phyloP scores from a whole-genome alignment of 1,140 invertebrate genomes.

The Heliconius eleuchia region DNA sequence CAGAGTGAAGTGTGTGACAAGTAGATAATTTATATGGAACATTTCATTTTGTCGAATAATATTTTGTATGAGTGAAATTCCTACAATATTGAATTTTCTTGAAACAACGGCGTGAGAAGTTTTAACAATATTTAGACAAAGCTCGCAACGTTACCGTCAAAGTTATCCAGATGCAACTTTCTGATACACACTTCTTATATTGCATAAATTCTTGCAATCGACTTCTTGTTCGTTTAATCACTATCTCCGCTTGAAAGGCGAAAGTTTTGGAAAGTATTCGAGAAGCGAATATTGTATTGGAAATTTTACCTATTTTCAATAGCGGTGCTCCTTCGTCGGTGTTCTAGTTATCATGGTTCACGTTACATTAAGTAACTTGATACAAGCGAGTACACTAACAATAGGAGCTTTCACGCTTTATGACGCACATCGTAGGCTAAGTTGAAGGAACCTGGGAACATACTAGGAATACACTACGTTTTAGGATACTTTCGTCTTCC shows the following conservation, averaged over 20 bases:
- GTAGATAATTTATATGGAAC: conserved; percentile 27
- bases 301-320: not conserved
- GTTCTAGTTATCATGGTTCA: not conserved
- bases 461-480: too few species aligned
- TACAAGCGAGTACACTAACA: not conserved
- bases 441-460: too few species aligned
- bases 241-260: not conserved
- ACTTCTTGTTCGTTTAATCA: conserved; percentile 35
- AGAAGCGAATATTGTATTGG: not conserved
- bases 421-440: too few species aligned
- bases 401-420: not conserved
- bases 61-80: conserved; percentile 43
- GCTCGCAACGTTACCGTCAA: conserved; percentile 47
- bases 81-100: conserved; percentile 46
- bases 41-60: conserved; percentile 26
- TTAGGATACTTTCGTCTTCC: too few species aligned
- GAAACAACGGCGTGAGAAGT: conserved; percentile 53
- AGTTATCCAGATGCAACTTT: conserved; percentile 42
- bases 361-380: not conserved
- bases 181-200: conserved; percentile 43
- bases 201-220: conserved; percentile 43
- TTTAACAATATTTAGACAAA: conserved; percentile 60
- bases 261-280: not conserved
- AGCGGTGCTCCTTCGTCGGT: not conserved
- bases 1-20: conserved; percentile 19